phyloP scores from a whole-genome alignment of 2,888 invertebrate genomes.

The Cephus pygmeus region DNA sequence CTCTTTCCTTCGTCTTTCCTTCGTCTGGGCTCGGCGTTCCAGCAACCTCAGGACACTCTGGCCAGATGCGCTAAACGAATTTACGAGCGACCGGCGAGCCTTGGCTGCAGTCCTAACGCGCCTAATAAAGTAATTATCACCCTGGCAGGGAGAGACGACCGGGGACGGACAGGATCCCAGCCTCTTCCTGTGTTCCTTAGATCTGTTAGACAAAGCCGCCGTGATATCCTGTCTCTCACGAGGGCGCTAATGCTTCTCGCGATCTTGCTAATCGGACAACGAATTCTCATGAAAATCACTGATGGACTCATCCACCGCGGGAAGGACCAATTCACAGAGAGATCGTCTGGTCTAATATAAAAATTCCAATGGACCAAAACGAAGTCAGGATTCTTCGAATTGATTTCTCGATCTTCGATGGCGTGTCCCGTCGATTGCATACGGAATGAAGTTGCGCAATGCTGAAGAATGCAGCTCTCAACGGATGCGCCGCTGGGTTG shows the following conservation, averaged over 20 bases:
- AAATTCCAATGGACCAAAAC: not conserved
- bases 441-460: conserved; percentile 19
- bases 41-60: not conserved
- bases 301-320: not conserved
- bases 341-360: not conserved
- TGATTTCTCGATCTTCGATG: conserved; percentile 12
- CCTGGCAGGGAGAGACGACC: not conserved
- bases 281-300: not conserved
- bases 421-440: conserved; percentile 18
- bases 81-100: not conserved
- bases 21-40: not conserved
- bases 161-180: not conserved
- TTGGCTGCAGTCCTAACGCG: not conserved
- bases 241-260: conserved; percentile 22
- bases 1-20: not conserved
- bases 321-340: not conserved
- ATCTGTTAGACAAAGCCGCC: conserved; percentile 18
- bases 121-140: conserved; percentile 34
- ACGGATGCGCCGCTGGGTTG: not conserved
- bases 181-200: conserved; percentile 19
- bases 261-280: conserved; percentile 9
- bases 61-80: not conserved
- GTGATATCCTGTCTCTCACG: conserved; percentile 17
- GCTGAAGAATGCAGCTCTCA: conserved; percentile 10
- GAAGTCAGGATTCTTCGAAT: conserved; percentile 10